Evolutionary conservation across 2,888 invertebrate genomes (phyloP), one percentile per base, ranked within the genome.

Genomic region (Pammene fasciana): DNA sequence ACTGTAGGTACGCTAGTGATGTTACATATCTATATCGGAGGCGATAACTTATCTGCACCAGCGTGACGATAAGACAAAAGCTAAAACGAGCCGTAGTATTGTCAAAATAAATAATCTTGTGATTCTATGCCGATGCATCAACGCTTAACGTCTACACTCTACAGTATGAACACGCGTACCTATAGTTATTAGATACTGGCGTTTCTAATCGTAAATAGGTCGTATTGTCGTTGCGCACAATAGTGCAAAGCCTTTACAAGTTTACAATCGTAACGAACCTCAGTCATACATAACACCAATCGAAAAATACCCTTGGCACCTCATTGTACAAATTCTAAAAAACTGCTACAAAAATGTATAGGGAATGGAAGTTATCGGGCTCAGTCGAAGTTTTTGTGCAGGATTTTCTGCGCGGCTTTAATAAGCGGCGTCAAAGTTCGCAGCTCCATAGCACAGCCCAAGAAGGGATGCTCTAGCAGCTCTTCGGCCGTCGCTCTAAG

Each of bases 361-460:
- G 82, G 85, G 83, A 71, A 83, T 82, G 81, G 80, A 82, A 78
- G 75, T 80, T 81, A 84, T 79, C 82, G 80, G 77, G 80, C 57
- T 89, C 84, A 91, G 76, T 92, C 89, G 73, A 83, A 88, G 76
- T 82, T 91, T 81, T 96, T 96, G 77, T 95, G 95, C 59, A 97
- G 93, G 78, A 97, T 96, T 84, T 95, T 96, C 80, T 97, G 97
- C 55, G 99, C 99, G 60, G 98, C 98, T 82, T 95, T 95, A 75
- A 99, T 99, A 72, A 99, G 94, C 38, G 98, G 98, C 71, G 96
- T 96, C 43, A 99, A 93, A 0, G 97, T 96, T 65, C 94, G 93
- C 16, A 98, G 93, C 78, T 97, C 96, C 89, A 96, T 96, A 65
- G 97, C 95, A 76, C 96, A 95, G 50, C 94, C 88, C 55, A 98